Conservation (phyloP, 1,140 invertebrate genomes). For the Achatina immaculata region DNA sequence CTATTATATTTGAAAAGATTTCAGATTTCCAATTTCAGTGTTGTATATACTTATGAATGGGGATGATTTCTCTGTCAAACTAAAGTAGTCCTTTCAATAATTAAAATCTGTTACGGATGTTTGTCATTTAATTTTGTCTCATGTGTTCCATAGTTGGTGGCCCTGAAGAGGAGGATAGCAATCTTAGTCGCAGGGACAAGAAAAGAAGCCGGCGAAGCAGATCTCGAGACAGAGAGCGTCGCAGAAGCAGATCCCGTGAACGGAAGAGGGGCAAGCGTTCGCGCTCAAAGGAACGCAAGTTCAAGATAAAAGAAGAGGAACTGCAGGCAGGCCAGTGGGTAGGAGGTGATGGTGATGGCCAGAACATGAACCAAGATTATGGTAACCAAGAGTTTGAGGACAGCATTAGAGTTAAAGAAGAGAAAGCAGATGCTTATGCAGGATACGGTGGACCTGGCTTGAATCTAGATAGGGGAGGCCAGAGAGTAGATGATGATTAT, state of each 20-base stretch:
- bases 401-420: constrained; percentile 31
- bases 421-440: constrained; percentile 31
- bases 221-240: constrained; percentile 69
- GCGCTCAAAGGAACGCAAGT: constrained; percentile 66
- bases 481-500: constrained; percentile 29
- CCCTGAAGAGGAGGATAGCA: constrained; percentile 20
- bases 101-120: no score
- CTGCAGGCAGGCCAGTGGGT: neutral
- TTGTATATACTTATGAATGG: no score
- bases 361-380: constrained; percentile 14
- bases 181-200: constrained; percentile 40
- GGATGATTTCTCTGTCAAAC: no score
- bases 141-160: no score
- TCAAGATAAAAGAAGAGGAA: constrained; percentile 32
- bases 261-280: constrained; percentile 62
- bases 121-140: no score
- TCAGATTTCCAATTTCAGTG: no score
- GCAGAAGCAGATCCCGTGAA: constrained; percentile 73
- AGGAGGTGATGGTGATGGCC: neutral
- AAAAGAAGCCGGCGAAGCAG: constrained; percentile 65
- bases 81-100: no score
- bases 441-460: constrained; percentile 11
- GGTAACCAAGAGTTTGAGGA: constrained; percentile 9
- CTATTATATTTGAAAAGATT: no score
- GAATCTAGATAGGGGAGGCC: neutral